Percentiles rank a stretch among this genome's conserved stretches.
Conservation (phyloP, 2,888 invertebrate species). For the Nemotelus nigrinus region DNA sequence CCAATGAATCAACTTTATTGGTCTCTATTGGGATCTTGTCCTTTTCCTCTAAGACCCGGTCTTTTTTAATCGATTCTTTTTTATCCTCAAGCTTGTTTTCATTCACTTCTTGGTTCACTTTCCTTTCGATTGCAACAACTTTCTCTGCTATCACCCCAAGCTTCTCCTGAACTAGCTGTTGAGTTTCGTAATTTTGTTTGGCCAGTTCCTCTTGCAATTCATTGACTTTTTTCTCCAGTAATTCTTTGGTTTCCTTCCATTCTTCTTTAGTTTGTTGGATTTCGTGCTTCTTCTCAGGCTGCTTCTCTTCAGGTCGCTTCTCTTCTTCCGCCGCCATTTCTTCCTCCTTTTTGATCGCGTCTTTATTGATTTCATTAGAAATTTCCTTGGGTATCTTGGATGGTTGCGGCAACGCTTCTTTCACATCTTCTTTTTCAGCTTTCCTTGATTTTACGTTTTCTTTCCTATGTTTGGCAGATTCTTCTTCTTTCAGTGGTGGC, state of each 20-base stretch:
- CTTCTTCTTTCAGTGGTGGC: background rate
- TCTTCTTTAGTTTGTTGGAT: slow-evolving; percentile 60
- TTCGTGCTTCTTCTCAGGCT: slow-evolving; percentile 58
- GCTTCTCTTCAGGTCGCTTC: slow-evolving; percentile 53
- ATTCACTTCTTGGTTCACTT: slow-evolving; percentile 64
- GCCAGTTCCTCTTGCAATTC: slow-evolving; percentile 65
- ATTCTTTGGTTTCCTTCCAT: slow-evolving; percentile 59
- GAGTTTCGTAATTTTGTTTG: slow-evolving; percentile 61
- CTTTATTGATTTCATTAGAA: slow-evolving; percentile 59
- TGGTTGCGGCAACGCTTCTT: slow-evolving; percentile 10
- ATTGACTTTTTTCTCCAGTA: slow-evolving; percentile 62
- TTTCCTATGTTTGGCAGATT: background rate
- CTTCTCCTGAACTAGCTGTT: slow-evolving; percentile 59
- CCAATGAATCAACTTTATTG: slow-evolving; percentile 53
- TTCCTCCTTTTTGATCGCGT: slow-evolving; percentile 66
- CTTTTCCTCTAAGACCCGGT: slow-evolving; percentile 58
- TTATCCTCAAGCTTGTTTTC: slow-evolving; percentile 55
- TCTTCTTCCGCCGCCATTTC: slow-evolving; percentile 61
- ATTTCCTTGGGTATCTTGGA: slow-evolving; percentile 35
- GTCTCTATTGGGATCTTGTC: slow-evolving; percentile 55
- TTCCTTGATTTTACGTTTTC: background rate
- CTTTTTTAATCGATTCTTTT: slow-evolving; percentile 64
- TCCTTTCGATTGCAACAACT: slow-evolving; percentile 67
- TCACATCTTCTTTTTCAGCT: slow-evolving; percentile 4
- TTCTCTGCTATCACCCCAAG: slow-evolving; percentile 61